Evolutionary conservation across 2,888 invertebrate species (phyloP).

Genomic region (Cosmia trapezina): DNA sequence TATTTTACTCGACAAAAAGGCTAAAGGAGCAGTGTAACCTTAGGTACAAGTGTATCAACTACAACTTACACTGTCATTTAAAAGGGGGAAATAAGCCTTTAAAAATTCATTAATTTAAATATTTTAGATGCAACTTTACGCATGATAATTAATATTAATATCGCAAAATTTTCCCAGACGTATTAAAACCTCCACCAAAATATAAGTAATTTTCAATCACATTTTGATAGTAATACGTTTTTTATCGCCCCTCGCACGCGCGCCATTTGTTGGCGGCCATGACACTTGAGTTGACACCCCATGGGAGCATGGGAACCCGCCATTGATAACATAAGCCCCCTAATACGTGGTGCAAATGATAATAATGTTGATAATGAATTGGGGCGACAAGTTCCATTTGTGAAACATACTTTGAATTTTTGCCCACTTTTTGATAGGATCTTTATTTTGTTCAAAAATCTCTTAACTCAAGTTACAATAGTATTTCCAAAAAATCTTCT

Average conservation of each 20-base stretch:
- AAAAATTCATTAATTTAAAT: no score
- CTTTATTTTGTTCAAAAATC: no score
- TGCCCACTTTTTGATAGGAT: not conserved
- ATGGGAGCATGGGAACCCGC: constrained; percentile 30
- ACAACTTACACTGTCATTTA: no score
- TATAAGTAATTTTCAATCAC: constrained; percentile 25
- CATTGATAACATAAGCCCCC: constrained; percentile 47
- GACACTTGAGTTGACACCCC: constrained; percentile 62
- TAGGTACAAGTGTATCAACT: no score
- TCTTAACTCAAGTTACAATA: not conserved
- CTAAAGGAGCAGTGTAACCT: no score
- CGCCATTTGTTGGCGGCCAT: constrained; percentile 43
- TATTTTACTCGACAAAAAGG: not conserved
- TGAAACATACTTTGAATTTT: constrained; percentile 6
- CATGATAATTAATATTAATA: not conserved
- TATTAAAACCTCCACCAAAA: constrained; percentile 23
- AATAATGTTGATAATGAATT: constrained; percentile 43
- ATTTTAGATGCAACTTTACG: not conserved
- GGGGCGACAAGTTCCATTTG: constrained; percentile 7
- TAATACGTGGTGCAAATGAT: constrained; percentile 47
- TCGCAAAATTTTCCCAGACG: constrained; percentile 15
- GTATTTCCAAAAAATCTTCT: not conserved
- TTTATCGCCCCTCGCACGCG: constrained; percentile 53
- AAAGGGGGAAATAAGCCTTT: no score
- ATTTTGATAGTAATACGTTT: constrained; percentile 47